Percentiles rank a stretch among this genome's conserved stretches.
phyloP scores from a whole-genome alignment of 1,140 invertebrate genomes.

The Helicoverpa armigera region DNA sequence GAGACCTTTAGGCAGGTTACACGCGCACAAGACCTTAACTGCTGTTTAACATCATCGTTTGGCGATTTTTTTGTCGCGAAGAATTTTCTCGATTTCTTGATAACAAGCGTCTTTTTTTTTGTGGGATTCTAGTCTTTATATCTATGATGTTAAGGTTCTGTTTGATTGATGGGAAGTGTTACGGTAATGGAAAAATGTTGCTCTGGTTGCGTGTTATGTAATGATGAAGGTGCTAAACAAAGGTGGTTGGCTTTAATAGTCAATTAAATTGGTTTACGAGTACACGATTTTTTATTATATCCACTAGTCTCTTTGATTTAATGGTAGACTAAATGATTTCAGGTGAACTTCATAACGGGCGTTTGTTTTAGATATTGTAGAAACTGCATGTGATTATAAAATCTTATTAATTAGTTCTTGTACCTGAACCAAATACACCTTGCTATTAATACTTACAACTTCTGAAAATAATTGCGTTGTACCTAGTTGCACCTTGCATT shows the following conservation, averaged over 20 bases:
- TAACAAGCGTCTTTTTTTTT: neutral
- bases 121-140: neutral
- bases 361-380: neutral
- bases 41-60: conserved; percentile 23
- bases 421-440: too few species aligned
- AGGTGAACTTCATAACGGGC: neutral
- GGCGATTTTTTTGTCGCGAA: conserved; percentile 29
- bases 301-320: neutral
- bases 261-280: neutral
- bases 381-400: too few species aligned
- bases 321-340: neutral
- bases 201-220: neutral
- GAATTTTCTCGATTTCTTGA: conserved; percentile 1
- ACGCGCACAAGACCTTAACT: conserved; percentile 9
- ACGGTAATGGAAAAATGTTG: neutral
- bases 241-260: neutral
- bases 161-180: neutral
- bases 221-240: neutral
- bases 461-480: too few species aligned
- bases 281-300: neutral
- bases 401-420: too few species aligned
- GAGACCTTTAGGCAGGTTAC: neutral
- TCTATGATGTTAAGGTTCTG: neutral
- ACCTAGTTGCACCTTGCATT: too few species aligned
- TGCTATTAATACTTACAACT: too few species aligned